Conservation (phyloP, 2,113 vertebrate species). For the Pseudopodoces humilis region DNA sequence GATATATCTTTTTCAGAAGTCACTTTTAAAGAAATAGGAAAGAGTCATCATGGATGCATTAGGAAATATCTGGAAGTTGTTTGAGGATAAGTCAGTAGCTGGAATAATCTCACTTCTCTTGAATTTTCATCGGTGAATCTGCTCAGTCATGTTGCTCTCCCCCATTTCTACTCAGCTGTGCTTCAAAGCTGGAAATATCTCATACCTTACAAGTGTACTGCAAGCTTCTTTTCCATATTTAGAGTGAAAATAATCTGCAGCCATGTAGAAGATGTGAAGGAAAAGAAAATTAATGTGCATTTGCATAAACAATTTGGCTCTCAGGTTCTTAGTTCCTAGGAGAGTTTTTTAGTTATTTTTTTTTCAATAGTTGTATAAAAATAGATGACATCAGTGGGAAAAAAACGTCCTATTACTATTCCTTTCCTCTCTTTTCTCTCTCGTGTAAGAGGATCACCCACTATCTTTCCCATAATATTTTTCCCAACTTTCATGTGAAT, state of each 20-base stretch:
- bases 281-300: neutral
- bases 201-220: neutral
- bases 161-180: neutral
- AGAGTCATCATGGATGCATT: neutral
- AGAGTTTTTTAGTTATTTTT: rapidly evolving
- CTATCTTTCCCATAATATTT: neutral
- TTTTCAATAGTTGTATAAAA: neutral
- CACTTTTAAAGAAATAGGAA: neutral
- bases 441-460: neutral
- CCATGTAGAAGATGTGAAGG: neutral
- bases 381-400: neutral
- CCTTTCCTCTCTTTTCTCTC: neutral
- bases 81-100: neutral
- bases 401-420: neutral
- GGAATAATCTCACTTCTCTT: neutral
- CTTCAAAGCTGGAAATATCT: neutral
- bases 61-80: neutral
- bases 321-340: neutral
- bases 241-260: neutral
- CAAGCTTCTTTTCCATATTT: neutral
- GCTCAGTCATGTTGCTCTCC: neutral
- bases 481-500: neutral
- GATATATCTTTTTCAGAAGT: neutral
- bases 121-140: neutral
- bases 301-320: neutral